Evolutionary conservation across 2,113 vertebrate species (phyloP).

Genomic region (Indicator maculatus): DNA sequence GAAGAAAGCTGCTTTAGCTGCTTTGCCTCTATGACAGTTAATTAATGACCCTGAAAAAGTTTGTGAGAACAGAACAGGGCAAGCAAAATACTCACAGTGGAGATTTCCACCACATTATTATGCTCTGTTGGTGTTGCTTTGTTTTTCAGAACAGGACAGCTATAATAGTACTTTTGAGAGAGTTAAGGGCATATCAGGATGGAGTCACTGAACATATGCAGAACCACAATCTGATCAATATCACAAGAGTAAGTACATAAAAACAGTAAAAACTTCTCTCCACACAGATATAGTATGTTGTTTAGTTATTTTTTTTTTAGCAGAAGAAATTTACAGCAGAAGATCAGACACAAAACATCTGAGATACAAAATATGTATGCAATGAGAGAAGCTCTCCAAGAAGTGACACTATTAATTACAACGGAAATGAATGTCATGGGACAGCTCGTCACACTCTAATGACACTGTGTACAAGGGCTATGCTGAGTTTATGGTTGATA

Average conservation of each 20-base stretch:
- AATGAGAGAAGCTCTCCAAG: neutral
- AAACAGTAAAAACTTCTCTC: slow-evolving; percentile 4
- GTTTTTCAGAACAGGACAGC: neutral
- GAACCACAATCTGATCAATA: slow-evolving; percentile 8
- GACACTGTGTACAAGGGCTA: neutral
- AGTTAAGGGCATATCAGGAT: slow-evolving; percentile 10
- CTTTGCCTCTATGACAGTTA: neutral
- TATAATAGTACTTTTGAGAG: neutral
- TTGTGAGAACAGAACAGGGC: neutral
- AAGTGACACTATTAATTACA: neutral
- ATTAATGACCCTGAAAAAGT: neutral
- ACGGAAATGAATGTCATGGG: neutral
- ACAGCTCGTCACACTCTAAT: neutral
- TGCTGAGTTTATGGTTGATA: neutral
- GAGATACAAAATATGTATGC: neutral
- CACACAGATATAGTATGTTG: neutral
- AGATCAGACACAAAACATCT: neutral
- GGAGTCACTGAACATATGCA: neutral
- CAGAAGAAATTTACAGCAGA: neutral
- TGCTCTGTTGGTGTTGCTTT: neutral
- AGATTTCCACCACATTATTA: neutral
- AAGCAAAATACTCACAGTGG: neutral
- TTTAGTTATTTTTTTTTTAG: neutral
- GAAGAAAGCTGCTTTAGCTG: slow-evolving; percentile 13
- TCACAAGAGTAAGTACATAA: slow-evolving; percentile 10